A percentile compares a stretch with the other conserved stretches of the same genome.
Conservation (phyloP, 2,797 vertebrate species). For the Brachyalestes nurse region DNA sequence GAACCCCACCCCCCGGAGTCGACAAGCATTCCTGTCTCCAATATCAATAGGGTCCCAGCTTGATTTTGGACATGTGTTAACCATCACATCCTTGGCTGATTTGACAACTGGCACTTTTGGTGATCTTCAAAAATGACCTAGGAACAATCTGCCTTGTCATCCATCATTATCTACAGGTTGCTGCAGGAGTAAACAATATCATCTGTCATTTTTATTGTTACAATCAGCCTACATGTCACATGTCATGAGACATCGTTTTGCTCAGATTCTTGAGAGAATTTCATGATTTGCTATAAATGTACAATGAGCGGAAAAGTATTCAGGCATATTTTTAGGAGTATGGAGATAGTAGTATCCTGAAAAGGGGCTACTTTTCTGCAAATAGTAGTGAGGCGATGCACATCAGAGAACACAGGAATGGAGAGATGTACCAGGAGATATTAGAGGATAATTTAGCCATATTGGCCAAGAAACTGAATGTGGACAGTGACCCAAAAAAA, state of each 20-base stretch:
- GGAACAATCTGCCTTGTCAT: constrained; percentile 69
- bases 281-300: too few relatives aligned
- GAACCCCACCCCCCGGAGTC: constrained; percentile 42
- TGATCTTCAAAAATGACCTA: constrained; percentile 69
- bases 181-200: constrained; percentile 63
- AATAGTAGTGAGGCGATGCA: too few relatives aligned
- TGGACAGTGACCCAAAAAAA: background rate
- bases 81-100: constrained; percentile 72
- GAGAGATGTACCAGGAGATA: too few relatives aligned
- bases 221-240: constrained; percentile 20
- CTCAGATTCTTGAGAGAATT: too few relatives aligned
- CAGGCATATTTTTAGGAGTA: too few relatives aligned
- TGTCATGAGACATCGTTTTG: too few relatives aligned
- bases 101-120: constrained; percentile 67
- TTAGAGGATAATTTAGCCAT: too few relatives aligned
- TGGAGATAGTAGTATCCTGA: too few relatives aligned
- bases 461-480: background rate
- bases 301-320: too few relatives aligned
- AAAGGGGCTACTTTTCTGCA: too few relatives aligned
- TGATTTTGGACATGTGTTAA: constrained; percentile 71
- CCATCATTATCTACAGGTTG: constrained; percentile 67
- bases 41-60: constrained; percentile 56
- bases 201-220: constrained; percentile 52
- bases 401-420: too few relatives aligned
- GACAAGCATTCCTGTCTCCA: constrained; percentile 41